Evolutionary conservation across 2,888 invertebrate species (phyloP).

Genomic region (Ethmia dodecea): DNA sequence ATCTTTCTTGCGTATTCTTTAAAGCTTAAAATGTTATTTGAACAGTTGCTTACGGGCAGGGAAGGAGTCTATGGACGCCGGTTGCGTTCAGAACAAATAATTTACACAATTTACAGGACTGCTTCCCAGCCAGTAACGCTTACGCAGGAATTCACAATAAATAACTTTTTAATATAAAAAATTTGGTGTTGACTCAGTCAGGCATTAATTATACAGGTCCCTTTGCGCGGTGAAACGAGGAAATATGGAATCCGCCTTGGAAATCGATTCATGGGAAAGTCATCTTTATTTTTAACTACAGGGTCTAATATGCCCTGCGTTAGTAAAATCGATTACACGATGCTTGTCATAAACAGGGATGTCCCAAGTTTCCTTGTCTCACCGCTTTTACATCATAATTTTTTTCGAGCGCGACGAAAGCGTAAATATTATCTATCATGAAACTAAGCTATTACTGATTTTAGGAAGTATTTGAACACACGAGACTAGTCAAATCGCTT

Average conservation of each 20-base stretch:
- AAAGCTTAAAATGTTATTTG: conserved; percentile 28
- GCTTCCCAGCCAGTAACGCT: conserved; percentile 11
- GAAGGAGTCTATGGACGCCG: conserved; percentile 5
- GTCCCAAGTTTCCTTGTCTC: too few species aligned
- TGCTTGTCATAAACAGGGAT: too few species aligned
- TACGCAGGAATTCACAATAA: conserved; percentile 30
- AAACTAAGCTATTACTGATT: conserved; percentile 28
- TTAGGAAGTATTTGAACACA: conserved; percentile 50
- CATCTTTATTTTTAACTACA: too few species aligned
- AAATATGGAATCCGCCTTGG: too few species aligned
- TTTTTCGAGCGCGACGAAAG: conserved; percentile 32
- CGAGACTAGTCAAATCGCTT: conserved; percentile 47
- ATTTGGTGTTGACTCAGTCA: conserved; percentile 68
- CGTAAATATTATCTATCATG: conserved; percentile 15
- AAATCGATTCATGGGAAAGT: too few species aligned
- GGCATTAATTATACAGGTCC: conserved; percentile 56
- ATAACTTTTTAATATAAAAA: conserved; percentile 45
- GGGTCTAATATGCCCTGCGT: too few species aligned
- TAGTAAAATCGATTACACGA: too few species aligned
- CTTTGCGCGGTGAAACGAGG: too few species aligned
- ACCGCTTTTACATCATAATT: too few species aligned
- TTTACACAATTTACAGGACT: conserved; percentile 4
- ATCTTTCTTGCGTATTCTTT: conserved; percentile 24
- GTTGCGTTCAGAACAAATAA: conserved; percentile 1
- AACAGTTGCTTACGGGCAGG: conserved; percentile 16